Percentiles rank a stretch among this genome's conserved stretches.
phyloP scores from a whole-genome alignment of 2,797 vertebrate genomes.

The Tadarida brasiliensis region DNA sequence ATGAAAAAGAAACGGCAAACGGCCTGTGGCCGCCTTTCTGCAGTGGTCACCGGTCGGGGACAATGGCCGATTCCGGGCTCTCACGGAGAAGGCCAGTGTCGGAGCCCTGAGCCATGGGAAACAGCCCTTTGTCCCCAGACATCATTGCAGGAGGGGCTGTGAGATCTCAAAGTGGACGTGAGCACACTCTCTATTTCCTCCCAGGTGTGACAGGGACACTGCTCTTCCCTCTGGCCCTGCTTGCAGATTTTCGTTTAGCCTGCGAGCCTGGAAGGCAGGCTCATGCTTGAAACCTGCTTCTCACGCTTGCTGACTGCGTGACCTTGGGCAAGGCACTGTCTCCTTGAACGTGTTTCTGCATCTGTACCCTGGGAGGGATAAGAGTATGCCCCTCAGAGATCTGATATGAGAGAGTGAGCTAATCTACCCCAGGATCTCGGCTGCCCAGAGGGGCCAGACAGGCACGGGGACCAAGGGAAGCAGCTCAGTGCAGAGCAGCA shows the following conservation, averaged over 20 bases:
- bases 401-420: not conserved
- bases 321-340: not conserved
- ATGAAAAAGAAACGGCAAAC: not conserved
- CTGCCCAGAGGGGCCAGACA: not conserved
- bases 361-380: not conserved
- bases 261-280: not conserved
- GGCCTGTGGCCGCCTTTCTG: not conserved
- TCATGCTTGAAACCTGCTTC: not conserved
- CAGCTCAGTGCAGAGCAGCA: not conserved
- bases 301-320: not conserved
- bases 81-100: fast-evolving
- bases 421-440: no score
- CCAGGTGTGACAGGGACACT: fast-evolving
- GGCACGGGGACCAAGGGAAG: not conserved
- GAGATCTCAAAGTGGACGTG: not conserved
- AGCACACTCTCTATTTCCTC: not conserved
- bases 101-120: not conserved
- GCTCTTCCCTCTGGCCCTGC: not conserved
- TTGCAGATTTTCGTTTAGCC: not conserved
- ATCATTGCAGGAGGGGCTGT: not conserved
- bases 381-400: no score
- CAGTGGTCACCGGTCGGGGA: not conserved
- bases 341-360: not conserved
- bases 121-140: not conserved
- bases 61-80: not conserved